Percentiles rank a stretch among this genome's conserved stretches.
These are phyloP conservation scores for Chelon auratus DNA, from an alignment of 2,797 vertebrate species.

Conservation along the genomic window DNA sequence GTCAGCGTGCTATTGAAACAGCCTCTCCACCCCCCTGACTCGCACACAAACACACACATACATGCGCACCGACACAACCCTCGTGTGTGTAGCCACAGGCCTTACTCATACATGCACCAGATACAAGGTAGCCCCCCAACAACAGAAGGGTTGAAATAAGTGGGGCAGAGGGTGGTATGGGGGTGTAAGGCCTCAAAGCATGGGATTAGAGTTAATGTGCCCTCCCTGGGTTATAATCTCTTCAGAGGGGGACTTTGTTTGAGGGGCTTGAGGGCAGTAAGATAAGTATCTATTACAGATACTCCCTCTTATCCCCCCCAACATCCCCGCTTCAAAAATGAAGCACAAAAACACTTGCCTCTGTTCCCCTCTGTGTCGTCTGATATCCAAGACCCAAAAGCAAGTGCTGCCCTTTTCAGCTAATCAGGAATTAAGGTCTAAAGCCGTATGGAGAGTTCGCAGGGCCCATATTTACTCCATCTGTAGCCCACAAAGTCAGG, in stretches of 20 bases:
- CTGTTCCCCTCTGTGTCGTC: slow-evolving; percentile 80
- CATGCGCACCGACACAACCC: slow-evolving; percentile 45
- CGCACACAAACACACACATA: slow-evolving; percentile 44
- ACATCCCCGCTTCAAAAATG: slow-evolving; percentile 82
- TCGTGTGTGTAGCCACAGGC: slow-evolving; percentile 80
- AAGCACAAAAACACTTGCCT: slow-evolving; percentile 86
- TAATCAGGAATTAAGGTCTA: slow-evolving; percentile 88
- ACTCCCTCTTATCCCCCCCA: slow-evolving; percentile 84
- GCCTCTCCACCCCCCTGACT: slow-evolving; percentile 62
- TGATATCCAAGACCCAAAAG: slow-evolving; percentile 84
- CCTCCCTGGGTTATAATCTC: slow-evolving; percentile 90
- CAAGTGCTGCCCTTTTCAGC: slow-evolving; percentile 86
- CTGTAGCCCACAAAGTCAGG: slow-evolving; percentile 83
- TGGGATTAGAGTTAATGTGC: slow-evolving; percentile 91
- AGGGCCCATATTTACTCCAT: slow-evolving; percentile 88
- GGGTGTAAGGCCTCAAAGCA: slow-evolving; percentile 87
- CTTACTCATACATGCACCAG: slow-evolving; percentile 80
- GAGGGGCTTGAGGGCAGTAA: slow-evolving; percentile 87
- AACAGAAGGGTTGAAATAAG: slow-evolving; percentile 86
- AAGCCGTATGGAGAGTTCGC: slow-evolving; percentile 82
- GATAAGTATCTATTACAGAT: slow-evolving; percentile 93
- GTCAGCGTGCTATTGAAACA: slow-evolving; percentile 82
- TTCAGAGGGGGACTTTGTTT: slow-evolving; percentile 89
- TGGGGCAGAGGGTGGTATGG: slow-evolving; percentile 79
- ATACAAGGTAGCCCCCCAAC: slow-evolving; percentile 80